Percentiles rank a stretch among this genome's conserved stretches.
phyloP scores from a whole-genome alignment of 2,888 invertebrate species.

The Euclidia mi region DNA sequence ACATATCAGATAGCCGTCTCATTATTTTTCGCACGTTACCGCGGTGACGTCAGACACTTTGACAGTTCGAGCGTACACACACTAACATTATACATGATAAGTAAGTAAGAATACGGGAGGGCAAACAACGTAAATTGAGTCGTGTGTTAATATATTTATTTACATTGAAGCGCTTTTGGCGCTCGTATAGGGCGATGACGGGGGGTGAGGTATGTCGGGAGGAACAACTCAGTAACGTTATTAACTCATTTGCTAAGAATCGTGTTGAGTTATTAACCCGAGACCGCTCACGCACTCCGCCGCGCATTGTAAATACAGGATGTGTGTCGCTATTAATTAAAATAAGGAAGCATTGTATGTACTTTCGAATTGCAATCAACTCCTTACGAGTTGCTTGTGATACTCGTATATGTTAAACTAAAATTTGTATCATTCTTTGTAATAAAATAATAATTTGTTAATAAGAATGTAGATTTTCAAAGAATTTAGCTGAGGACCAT shows the following conservation, averaged over 20 bases:
- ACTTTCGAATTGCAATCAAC: background rate
- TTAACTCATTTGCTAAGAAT: constrained; percentile 18
- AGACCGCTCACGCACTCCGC: constrained; percentile 16
- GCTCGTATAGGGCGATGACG: background rate
- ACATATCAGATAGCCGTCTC: too few species aligned
- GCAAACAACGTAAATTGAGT: constrained; percentile 29
- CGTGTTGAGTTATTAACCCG: constrained; percentile 15
- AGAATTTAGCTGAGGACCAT: too few species aligned
- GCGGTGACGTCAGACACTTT: constrained; percentile 27
- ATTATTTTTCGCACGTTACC: too few species aligned
- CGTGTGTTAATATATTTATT: constrained; percentile 27
- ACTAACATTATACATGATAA: constrained; percentile 3
- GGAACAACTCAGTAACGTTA: constrained; percentile 15
- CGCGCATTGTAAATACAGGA: background rate
- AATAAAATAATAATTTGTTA: too few species aligned
- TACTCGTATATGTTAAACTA: too few species aligned
- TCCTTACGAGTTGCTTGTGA: too few species aligned
- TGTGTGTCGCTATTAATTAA: constrained; percentile 5
- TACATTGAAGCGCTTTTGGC: constrained; percentile 13
- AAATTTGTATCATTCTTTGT: too few species aligned
- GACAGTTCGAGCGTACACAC: constrained; percentile 31
- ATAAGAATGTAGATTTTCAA: too few species aligned
- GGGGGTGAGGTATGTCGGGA: background rate
- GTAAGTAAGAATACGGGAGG: constrained; percentile 11
- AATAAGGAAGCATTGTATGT: background rate